These are phyloP conservation scores for Etheostoma spectabile DNA, from an alignment of 2,113 vertebrate genomes.

Conservation along the genomic window DNA sequence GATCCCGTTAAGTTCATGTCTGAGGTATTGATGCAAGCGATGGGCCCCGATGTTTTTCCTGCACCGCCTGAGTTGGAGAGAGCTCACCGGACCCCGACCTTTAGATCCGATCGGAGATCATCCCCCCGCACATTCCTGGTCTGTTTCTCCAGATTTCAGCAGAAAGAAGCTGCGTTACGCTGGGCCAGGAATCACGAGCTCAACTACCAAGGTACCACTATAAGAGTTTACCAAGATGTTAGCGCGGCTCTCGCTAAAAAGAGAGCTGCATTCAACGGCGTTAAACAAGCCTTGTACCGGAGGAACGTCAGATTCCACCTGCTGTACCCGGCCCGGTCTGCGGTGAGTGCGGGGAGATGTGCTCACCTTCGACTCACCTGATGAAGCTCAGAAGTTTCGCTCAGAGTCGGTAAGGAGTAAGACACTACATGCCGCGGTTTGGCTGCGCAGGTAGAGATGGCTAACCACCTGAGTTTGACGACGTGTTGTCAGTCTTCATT, in stretches of 20 bases:
- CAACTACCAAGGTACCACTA: background rate
- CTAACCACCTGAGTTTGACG: no score
- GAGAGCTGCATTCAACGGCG: background rate
- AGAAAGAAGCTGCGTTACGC: background rate
- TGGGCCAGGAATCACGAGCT: slow-evolving; percentile 12
- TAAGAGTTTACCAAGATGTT: slow-evolving; percentile 8
- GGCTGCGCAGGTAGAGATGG: no score
- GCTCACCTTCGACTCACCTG: background rate
- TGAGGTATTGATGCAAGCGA: background rate
- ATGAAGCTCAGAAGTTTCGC: slow-evolving; percentile 16
- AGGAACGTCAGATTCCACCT: background rate
- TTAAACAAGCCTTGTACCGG: background rate
- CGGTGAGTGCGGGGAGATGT: background rate
- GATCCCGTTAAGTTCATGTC: background rate
- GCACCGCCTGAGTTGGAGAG: background rate
- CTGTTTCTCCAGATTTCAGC: slow-evolving; percentile 4
- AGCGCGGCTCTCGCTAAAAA: background rate
- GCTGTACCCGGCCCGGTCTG: background rate
- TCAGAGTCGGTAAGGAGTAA: background rate
- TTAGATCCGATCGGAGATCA: background rate
- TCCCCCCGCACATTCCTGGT: background rate
- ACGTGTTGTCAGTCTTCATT: no score
- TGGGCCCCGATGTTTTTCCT: background rate
- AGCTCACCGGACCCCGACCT: background rate
- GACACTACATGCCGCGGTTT: no score